These are phyloP conservation scores for Cacatua alba DNA, from an alignment of 2,113 vertebrate species.

Conservation along the genomic window DNA sequence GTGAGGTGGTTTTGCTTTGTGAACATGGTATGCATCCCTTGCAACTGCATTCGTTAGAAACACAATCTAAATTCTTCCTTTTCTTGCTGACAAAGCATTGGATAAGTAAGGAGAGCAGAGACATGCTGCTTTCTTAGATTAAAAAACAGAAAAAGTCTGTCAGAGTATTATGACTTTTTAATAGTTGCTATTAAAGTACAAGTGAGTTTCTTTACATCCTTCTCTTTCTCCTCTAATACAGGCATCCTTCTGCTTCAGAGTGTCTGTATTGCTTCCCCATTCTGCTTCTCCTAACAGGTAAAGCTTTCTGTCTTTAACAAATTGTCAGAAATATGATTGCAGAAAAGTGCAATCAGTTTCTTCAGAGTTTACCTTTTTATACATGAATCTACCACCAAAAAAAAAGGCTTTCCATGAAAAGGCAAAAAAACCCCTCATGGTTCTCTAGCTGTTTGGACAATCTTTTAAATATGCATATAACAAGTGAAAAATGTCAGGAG, in stretches of 20 bases:
- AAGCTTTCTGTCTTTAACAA: neutral
- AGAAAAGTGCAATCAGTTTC: neutral
- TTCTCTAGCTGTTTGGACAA: neutral
- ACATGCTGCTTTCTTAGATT: neutral
- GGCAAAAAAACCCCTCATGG: accelerated
- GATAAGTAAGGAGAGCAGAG: neutral
- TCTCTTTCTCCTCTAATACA: neutral
- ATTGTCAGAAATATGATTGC: neutral
- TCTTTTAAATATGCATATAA: neutral
- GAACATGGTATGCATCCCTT: neutral
- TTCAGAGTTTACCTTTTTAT: neutral
- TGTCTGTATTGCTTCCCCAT: neutral
- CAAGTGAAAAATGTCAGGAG: neutral
- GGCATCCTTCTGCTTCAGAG: neutral
- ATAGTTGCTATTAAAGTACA: neutral
- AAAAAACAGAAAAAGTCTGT: neutral
- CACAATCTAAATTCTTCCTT: neutral
- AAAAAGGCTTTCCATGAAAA: neutral
- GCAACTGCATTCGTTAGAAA: neutral
- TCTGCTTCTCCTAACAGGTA: neutral
- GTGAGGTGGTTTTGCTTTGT: neutral
- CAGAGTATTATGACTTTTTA: neutral
- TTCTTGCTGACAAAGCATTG: neutral
- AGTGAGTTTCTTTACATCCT: neutral
- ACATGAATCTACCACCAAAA: neutral